Base-by-base conservation (phyloP, 2,888 invertebrate genomes). In the Archips xylosteana region DNA sequence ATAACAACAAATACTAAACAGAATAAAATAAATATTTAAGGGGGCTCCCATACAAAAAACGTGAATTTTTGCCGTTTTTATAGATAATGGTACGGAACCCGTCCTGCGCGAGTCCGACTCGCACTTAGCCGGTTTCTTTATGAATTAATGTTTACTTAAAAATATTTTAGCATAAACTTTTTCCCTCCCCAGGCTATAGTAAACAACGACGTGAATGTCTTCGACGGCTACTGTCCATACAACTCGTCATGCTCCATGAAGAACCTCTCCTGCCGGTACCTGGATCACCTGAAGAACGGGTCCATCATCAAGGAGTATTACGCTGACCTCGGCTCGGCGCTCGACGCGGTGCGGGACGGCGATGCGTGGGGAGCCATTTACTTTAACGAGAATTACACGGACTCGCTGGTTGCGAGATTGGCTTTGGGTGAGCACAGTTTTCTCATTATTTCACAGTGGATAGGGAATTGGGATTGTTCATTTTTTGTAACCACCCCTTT, bases 341-440 rank as follows among this genome's bases (percentile, higher is more conserved):
- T 96, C 73, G 88, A 95, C 45, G 97, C 97, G 0, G 98, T 98
- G 0, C 91, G 95, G 49, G 89, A 89, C 2, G 99, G 98, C 0
- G 94, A 97, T 36, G 97, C 97, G 0, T 99, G 99, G 98, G 98
- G 98, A 2, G 97, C 97, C 9, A 88, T 99, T 6, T 97, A 97
- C 85, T 98, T 99, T 83, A 97, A 97, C 36, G 97, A 97, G 82
- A 98, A 98, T 86, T 99, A 98, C 82, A 97, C 98, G 0, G 97
- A 97, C 77, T 97, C 97, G 0, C 95, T 98, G 45, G 96, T 98
- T 0, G 98, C 98, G 1, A 95, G 98, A 78, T 96, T 98, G 90
- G 96, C 96, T 42, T 90, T 98, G 77, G 97, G 97, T 94, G 80
- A 83, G 83, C 78, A 23, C 23, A 23, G 23, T 23, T 23, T 23